Evolutionary conservation across 2,888 invertebrate genomes (phyloP).

Genomic region (Augochlorella aurata): DNA sequence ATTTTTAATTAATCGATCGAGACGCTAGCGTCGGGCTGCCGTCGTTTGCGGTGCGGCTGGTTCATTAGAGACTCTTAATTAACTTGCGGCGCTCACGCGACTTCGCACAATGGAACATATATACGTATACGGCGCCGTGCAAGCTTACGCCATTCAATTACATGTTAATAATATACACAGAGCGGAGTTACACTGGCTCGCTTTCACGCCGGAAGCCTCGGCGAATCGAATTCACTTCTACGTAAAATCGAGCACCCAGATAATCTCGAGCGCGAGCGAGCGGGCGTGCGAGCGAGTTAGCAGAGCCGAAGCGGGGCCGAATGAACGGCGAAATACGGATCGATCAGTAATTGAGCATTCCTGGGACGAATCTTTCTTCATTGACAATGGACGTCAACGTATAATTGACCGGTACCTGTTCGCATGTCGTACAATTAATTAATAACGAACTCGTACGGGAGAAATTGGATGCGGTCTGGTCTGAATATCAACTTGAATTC

Average conservation of each 20-base stretch:
- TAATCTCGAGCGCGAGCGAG: constrained; percentile 53
- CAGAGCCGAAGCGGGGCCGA: constrained; percentile 31
- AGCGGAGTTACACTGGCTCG: constrained; percentile 73
- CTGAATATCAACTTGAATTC: neutral
- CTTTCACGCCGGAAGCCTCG: constrained; percentile 65
- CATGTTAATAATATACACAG: constrained; percentile 80
- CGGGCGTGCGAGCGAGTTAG: neutral
- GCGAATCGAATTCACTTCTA: constrained; percentile 67
- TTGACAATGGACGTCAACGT: constrained; percentile 38
- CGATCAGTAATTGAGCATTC: constrained; percentile 64
- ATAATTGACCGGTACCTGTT: constrained; percentile 50
- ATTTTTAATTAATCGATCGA: constrained; percentile 81
- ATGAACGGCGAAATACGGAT: constrained; percentile 39
- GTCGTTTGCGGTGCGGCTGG: constrained; percentile 80
- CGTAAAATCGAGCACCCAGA: constrained; percentile 56
- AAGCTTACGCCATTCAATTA: constrained; percentile 80
- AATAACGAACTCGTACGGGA: constrained; percentile 50
- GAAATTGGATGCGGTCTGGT: constrained; percentile 21
- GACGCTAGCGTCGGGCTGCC: constrained; percentile 76
- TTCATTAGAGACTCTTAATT: constrained; percentile 82
- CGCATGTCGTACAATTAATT: constrained; percentile 59
- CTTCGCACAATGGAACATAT: constrained; percentile 75
- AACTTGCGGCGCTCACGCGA: constrained; percentile 81
- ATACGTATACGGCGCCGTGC: constrained; percentile 59
- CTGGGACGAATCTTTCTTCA: constrained; percentile 57